Conservation (phyloP, 1,140 invertebrate genomes). For the Sarcophaga bullata region DNA sequence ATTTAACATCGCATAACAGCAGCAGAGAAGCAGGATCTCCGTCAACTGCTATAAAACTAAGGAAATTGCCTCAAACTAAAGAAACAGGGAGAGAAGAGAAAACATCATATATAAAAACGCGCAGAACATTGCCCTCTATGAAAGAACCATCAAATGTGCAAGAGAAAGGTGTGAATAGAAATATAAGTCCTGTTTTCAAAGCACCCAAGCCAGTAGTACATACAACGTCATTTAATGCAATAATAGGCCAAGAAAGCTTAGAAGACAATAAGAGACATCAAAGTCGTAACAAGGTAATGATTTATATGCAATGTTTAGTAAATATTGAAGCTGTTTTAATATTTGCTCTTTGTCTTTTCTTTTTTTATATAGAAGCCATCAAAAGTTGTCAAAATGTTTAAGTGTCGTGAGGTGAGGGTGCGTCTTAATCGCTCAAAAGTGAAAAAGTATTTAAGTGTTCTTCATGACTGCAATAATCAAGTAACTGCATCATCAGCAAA, state of each 20-base stretch:
- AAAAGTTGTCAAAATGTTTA: background rate
- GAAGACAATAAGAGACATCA: background rate
- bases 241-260: background rate
- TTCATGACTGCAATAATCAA: background rate
- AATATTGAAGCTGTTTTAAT: no score
- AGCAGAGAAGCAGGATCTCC: no score
- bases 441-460: conserved; percentile 16
- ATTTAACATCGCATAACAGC: background rate
- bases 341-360: no score
- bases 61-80: background rate
- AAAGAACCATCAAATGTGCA: background rate
- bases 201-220: background rate
- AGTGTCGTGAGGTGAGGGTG: conserved; percentile 40
- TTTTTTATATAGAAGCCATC: background rate
- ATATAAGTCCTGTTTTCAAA: background rate
- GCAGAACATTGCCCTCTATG: background rate
- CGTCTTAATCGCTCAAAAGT: conserved; percentile 42
- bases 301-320: background rate
- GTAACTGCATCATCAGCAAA: background rate
- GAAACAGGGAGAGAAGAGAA: background rate
- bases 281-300: background rate
- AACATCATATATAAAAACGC: background rate
- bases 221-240: background rate
- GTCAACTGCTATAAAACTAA: background rate
- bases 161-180: no score